Conservation (phyloP, 2,888 invertebrate genomes). For the Ophion slaviceki region DNA sequence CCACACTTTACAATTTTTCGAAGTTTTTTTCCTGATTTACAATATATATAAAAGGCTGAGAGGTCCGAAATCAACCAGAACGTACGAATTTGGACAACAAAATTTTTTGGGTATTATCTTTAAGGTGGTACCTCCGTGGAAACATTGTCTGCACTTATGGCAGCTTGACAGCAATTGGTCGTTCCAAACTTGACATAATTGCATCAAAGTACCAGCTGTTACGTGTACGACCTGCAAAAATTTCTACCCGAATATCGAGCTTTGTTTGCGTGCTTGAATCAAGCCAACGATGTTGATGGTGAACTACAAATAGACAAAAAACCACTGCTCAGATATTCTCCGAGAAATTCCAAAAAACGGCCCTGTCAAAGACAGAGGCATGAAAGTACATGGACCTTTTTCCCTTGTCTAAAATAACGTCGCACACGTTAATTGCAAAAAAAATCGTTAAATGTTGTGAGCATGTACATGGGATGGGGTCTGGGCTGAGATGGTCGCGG, state of each 20-base stretch:
- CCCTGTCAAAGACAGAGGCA: no score
- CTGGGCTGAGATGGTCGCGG: not conserved
- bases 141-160: not conserved
- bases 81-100: not conserved
- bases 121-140: not conserved
- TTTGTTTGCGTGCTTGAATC: no score
- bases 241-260: no score
- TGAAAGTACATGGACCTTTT: no score
- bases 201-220: not conserved
- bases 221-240: not conserved
- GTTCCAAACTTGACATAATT: no score
- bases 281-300: not conserved
- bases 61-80: not conserved
- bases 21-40: slow-evolving; percentile 9
- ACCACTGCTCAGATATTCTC: not conserved
- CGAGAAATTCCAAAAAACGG: not conserved
- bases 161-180: not conserved
- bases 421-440: not conserved
- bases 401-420: no score
- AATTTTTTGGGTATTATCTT: not conserved
- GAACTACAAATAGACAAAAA: not conserved
- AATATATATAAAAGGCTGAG: not conserved
- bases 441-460: not conserved
- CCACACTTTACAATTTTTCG: not conserved
- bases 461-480: not conserved